These are phyloP conservation scores for Scrobipalpa atriplicella DNA, from an alignment of 2,888 invertebrate species.

Conservation along the genomic window DNA sequence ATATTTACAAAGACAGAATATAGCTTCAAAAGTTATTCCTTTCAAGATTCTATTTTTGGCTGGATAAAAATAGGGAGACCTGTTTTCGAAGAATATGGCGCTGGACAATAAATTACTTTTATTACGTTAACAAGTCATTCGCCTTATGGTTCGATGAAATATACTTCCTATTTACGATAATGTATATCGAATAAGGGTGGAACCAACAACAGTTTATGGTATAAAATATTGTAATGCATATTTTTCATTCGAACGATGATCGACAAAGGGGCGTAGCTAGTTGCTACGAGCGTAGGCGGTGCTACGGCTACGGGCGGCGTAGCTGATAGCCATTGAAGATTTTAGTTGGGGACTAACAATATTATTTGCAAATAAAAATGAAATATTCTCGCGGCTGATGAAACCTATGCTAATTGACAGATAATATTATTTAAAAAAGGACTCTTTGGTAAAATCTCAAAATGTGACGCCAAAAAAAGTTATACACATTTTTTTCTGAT, in stretches of 20 bases:
- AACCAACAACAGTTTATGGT: background rate
- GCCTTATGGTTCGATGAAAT: no score
- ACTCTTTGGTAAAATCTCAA: no score
- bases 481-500: no score
- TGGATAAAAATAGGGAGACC: slow-evolving; percentile 21
- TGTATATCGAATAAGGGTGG: background rate
- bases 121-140: no score
- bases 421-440: no score
- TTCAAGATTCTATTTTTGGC: background rate
- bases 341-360: no score
- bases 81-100: slow-evolving; percentile 1
- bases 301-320: slow-evolving; percentile 29
- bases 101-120: background rate
- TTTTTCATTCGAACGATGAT: slow-evolving; percentile 12
- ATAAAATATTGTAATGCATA: background rate
- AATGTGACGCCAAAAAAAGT: no score
- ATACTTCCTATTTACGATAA: no score
- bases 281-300: slow-evolving; percentile 31
- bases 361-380: no score
- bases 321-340: no score
- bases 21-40: background rate
- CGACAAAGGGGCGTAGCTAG: slow-evolving; percentile 29
- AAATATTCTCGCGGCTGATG: no score
- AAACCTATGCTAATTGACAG: no score
- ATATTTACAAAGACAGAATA: background rate